Evolutionary conservation across 2,113 vertebrate genomes (phyloP).

Genomic region (Pangasianodon hypophthalmus): DNA sequence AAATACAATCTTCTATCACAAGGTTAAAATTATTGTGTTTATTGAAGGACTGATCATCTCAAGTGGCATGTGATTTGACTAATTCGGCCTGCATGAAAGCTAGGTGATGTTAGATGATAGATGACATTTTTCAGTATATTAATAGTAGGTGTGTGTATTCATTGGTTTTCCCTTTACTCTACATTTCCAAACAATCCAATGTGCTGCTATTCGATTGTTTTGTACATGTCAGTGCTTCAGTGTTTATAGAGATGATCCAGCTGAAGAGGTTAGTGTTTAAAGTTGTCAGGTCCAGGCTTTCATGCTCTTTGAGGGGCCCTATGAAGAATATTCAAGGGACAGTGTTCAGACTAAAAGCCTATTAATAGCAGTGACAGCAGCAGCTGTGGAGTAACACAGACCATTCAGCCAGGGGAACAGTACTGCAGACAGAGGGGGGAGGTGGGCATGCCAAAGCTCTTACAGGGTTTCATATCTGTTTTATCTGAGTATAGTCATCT

Average conservation of each 20-base stretch:
- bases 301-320: conserved; percentile 19
- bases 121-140: background rate
- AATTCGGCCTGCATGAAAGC: background rate
- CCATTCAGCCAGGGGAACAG: conserved; percentile 30
- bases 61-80: background rate
- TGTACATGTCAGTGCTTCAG: background rate
- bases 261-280: conserved; percentile 13
- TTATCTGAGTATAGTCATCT: background rate
- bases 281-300: conserved; percentile 17
- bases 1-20: background rate
- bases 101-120: background rate
- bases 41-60: background rate
- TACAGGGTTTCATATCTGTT: conserved; percentile 33
- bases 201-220: background rate
- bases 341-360: conserved; percentile 36
- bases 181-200: background rate
- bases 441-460: background rate
- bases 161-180: background rate
- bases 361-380: conserved; percentile 56
- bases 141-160: background rate
- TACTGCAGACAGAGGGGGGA: background rate
- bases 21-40: background rate
- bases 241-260: conserved; percentile 5
- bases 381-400: conserved; percentile 51
- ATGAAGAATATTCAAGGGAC: conserved; percentile 30